These are phyloP conservation scores for Vombatus ursinus DNA, from an alignment of 2,113 vertebrate species.

Conservation along the genomic window DNA sequence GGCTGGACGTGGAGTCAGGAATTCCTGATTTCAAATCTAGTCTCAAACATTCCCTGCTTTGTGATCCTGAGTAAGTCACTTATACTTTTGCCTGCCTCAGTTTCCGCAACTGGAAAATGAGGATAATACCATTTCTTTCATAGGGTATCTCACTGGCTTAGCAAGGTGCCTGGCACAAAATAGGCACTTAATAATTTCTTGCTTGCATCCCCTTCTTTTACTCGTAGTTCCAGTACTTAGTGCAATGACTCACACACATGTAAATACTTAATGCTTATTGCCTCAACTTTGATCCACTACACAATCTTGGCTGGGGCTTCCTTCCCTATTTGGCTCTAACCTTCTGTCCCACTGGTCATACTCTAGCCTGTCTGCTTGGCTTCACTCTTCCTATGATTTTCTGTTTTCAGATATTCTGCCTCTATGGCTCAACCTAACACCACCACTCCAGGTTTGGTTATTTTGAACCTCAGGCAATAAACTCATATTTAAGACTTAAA, in stretches of 20 bases:
- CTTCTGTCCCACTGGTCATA: background rate
- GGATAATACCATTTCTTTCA: background rate
- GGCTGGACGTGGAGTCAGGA: background rate
- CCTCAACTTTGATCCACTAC: background rate
- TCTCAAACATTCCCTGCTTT: too few relatives aligned
- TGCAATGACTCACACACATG: too few relatives aligned
- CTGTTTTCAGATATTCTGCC: too few relatives aligned
- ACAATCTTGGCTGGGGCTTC: background rate
- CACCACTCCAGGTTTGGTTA: background rate
- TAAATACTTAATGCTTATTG: too few relatives aligned
- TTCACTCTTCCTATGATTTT: background rate
- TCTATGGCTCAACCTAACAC: background rate
- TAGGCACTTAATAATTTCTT: background rate
- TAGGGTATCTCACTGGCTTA: too few relatives aligned
- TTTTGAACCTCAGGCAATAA: background rate
- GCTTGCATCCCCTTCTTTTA: too few relatives aligned
- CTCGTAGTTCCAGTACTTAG: too few relatives aligned
- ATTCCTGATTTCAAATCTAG: background rate
- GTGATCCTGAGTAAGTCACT: background rate
- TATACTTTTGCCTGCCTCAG: background rate
- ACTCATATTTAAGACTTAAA: background rate
- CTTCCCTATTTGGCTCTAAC: background rate
- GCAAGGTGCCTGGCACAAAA: too few relatives aligned
- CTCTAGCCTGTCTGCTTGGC: background rate
- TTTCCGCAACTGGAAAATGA: background rate